These are phyloP conservation scores for Gymnothorax javanicus DNA, from an alignment of 2,797 vertebrate species.

Conservation along the genomic window DNA sequence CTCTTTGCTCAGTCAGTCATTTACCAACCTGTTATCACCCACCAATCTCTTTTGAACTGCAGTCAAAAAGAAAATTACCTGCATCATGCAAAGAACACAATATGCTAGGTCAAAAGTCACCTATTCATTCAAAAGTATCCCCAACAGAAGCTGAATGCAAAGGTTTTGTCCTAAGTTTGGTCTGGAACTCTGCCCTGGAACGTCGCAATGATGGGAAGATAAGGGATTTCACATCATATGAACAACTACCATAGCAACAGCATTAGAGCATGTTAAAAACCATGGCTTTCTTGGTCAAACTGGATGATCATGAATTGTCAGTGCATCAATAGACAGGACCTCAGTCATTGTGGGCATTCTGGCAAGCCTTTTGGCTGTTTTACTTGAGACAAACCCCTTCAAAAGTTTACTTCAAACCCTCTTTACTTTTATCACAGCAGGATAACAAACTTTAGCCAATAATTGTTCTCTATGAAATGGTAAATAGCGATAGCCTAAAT, in stretches of 20 bases:
- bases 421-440: neutral
- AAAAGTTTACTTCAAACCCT: neutral
- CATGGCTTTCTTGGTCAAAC: neutral
- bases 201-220: neutral
- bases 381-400: neutral
- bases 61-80: neutral
- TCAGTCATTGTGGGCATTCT: neutral
- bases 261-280: neutral
- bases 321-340: neutral
- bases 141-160: neutral
- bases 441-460: neutral
- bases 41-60: neutral
- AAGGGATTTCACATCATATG: neutral
- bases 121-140: neutral
- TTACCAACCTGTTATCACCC: neutral
- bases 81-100: neutral
- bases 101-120: neutral
- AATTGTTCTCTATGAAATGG: neutral
- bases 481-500: neutral
- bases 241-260: neutral
- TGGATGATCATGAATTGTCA: neutral
- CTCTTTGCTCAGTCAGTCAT: neutral
- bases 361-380: neutral
- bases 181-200: neutral
- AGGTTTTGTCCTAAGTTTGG: neutral